Evolutionary conservation across 2,113 vertebrate genomes (phyloP).

Genomic region (Pseudorasbora parva): DNA sequence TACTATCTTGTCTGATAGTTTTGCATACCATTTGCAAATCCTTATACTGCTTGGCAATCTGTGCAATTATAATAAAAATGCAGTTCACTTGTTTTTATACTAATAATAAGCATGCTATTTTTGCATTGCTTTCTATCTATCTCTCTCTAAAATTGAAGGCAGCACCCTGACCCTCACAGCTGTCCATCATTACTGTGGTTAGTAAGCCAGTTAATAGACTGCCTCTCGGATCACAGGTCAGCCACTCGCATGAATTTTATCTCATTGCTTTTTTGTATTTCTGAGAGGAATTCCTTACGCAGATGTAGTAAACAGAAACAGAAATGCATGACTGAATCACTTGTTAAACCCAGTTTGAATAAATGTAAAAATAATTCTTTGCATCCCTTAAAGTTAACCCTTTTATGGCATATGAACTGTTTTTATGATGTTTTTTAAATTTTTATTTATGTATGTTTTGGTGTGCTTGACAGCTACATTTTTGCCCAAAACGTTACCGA

Average conservation of each 20-base stretch:
- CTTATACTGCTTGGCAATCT: background rate
- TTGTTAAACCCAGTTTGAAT: conserved; percentile 1
- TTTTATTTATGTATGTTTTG: background rate
- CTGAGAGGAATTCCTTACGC: background rate
- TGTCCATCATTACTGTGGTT: conserved; percentile 52
- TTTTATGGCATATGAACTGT: background rate
- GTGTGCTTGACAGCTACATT: background rate
- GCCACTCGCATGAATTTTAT: background rate
- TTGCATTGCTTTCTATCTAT: conserved; percentile 46
- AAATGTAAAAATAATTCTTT: background rate
- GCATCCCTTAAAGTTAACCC: background rate
- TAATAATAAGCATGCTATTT: background rate
- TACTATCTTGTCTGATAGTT: background rate
- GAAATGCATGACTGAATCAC: background rate
- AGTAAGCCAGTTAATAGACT: conserved; percentile 47
- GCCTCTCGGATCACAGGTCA: conserved; percentile 38
- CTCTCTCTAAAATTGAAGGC: conserved; percentile 3
- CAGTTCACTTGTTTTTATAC: background rate
- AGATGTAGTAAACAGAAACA: background rate
- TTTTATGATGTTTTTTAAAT: background rate
- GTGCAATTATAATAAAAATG: background rate
- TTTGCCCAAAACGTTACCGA: background rate
- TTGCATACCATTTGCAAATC: background rate
- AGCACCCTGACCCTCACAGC: conserved; percentile 34
- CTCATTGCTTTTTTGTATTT: background rate